A percentile compares a stretch with the other conserved stretches of the same genome.
Conservation (phyloP, 2,888 invertebrate genomes). For the Chloromyia formosa region DNA sequence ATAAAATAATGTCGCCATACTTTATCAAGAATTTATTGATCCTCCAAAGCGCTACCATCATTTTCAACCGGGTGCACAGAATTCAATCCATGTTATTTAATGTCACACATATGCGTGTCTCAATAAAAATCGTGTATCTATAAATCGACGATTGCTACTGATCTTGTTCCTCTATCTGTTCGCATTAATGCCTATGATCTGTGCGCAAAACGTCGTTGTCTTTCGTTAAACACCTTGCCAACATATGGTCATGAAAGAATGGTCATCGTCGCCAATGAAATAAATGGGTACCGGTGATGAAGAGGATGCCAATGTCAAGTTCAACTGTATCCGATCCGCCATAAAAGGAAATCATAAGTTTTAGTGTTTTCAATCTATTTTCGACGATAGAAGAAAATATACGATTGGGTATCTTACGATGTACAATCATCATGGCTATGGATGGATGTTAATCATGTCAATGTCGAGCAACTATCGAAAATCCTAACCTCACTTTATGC, state of each 20-base stretch:
- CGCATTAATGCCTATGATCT: too few species aligned
- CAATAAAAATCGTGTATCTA: background rate
- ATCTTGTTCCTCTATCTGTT: background rate
- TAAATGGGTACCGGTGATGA: background rate
- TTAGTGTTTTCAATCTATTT: background rate
- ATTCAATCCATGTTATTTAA: background rate
- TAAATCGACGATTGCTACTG: background rate
- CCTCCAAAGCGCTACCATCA: background rate
- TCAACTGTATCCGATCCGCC: background rate
- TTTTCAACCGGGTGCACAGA: background rate
- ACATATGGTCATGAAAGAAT: background rate
- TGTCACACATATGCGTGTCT: constrained; percentile 4
- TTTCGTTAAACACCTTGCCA: background rate
- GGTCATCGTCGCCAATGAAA: too few species aligned
- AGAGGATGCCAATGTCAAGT: background rate
- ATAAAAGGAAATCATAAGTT: constrained; percentile 10
- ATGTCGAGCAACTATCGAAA: too few species aligned
- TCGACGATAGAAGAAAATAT: background rate
- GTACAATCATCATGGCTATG: too few species aligned
- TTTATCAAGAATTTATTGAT: constrained; percentile 10
- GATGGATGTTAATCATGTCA: too few species aligned
- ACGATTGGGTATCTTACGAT: background rate
- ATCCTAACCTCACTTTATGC: too few species aligned
- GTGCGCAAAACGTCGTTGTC: too few species aligned
- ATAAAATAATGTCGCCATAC: constrained; percentile 3